These are phyloP conservation scores for Myiagra hebetior DNA, from an alignment of 2,113 vertebrate species.

Conservation along the genomic window DNA sequence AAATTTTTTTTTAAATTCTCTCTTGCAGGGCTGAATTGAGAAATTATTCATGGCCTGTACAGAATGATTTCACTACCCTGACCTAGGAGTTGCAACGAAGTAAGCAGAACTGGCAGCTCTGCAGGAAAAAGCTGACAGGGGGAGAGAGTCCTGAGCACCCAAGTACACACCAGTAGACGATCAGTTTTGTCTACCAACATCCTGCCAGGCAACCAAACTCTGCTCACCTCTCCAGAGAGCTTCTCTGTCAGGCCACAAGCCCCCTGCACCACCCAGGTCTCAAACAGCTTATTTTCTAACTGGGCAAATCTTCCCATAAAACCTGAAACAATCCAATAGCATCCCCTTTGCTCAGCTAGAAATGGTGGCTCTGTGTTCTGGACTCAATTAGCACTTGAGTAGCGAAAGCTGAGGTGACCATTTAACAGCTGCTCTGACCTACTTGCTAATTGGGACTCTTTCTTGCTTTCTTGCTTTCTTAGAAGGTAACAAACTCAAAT, in stretches of 20 bases:
- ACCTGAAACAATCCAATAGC: not conserved
- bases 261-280: not conserved
- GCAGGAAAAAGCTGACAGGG: not conserved
- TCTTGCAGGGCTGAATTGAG: not conserved
- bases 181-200: not conserved
- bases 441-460: not conserved
- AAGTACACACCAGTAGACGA: not conserved
- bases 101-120: not conserved
- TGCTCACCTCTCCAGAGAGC: not conserved
- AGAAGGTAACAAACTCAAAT: not conserved
- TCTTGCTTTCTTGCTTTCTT: not conserved
- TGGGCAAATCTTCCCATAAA: not conserved
- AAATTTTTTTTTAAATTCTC: not conserved
- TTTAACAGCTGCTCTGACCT: not conserved
- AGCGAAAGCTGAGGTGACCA: not conserved
- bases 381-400: not conserved
- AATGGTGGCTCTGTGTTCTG: not conserved
- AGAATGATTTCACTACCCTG: not conserved
- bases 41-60: fast-evolving
- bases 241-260: not conserved
- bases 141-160: not conserved
- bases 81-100: not conserved
- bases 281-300: not conserved
- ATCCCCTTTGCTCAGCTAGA: not conserved
- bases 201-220: not conserved